Conservation (phyloP, 1,140 invertebrate genomes). For the Orchesella cincta region DNA sequence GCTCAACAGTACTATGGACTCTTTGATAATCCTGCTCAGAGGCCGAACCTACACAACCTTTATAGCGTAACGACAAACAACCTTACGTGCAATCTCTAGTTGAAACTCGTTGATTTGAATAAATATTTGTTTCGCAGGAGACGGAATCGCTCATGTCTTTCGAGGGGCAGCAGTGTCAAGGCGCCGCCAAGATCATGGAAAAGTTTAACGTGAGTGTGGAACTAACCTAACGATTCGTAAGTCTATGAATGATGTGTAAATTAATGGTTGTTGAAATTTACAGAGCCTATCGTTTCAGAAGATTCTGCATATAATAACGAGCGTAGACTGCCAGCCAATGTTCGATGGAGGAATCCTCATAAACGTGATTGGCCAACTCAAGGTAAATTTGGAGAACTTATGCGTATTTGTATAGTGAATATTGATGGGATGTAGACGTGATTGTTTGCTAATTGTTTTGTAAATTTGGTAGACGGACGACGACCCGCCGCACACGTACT, state of each 20-base stretch:
- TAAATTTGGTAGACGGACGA: constrained; percentile 79
- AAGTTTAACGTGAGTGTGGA: constrained; percentile 89
- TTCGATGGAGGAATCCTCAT: constrained; percentile 92
- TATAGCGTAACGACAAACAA: constrained; percentile 95
- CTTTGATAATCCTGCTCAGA: constrained; percentile 82
- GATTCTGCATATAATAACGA: constrained; percentile 85
- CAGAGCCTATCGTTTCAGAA: constrained; percentile 87
- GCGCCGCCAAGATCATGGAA: constrained; percentile 88
- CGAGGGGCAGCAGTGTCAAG: constrained; percentile 88
- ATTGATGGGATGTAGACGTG: neutral
- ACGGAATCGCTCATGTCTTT: constrained; percentile 93
- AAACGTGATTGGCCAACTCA: constrained; percentile 87
- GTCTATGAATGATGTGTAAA: too few relatives aligned
- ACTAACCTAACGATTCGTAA: too few relatives aligned
- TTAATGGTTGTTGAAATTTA: constrained; percentile 55
- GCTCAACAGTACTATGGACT: constrained; percentile 88
- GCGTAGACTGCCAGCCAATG: constrained; percentile 93
- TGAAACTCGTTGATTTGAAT: neutral
- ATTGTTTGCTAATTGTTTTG: neutral
- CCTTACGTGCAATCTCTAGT: too few relatives aligned
- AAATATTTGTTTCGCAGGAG: constrained; percentile 63
- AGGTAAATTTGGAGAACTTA: constrained; percentile 65
- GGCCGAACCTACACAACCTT: constrained; percentile 79
- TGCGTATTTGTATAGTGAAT: neutral
- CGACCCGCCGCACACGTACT: constrained; percentile 86